Base-by-base conservation (phyloP, 2,113 vertebrate genomes). In the Dendropsophus ebraccatus region DNA sequence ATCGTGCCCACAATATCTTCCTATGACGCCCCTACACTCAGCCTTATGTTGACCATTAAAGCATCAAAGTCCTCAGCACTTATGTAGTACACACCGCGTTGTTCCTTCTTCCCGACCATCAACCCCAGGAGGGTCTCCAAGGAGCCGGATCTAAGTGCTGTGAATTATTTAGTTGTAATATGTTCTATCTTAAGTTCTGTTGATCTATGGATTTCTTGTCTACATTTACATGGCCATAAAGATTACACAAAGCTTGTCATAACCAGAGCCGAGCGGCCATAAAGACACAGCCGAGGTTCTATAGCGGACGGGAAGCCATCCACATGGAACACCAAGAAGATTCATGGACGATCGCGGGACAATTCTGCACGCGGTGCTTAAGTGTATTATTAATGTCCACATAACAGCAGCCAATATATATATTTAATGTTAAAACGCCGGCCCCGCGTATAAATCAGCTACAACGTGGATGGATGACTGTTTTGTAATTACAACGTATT, bases 361-460 rank as follows among this genome's bases (percentile, higher is more conserved):
- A 35, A 11, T 28, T 47, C 56, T 28, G 30, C 56, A 56, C 28
- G n/a, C 28, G 9, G 83, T 35, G 25, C 84, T 79, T 85, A 85
- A 80, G 84, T 72, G 56, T 58, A 72, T 80, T 86, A 73, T 69
- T 86, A 60, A 80, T 80, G 84, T 86, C 50, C 58, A 60, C 54
- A 80, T 86, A 80, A 81, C 76, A 49, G 76, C 47, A 45, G 35
- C 50, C 47, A 16, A 32, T 47, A 81, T 80, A 65, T 86, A 86
- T 86, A 86, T 86, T 86, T 80, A 86, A 86, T 86, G 84, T 73
- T 86, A 81, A 86, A 86, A 81, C 84, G 58, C 67, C 69, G 30
- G 17, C 67, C 69, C 62, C 35, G 52, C 35, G 65, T 72, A 73
- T 84, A 76, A 65, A 84, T 84, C 83, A 76, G 21, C n/a, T 58